Percentiles rank a stretch among this genome's conserved stretches.
Evolutionary conservation across 2,797 vertebrate genomes (phyloP).

Genomic region (Pitangus sulphuratus): DNA sequence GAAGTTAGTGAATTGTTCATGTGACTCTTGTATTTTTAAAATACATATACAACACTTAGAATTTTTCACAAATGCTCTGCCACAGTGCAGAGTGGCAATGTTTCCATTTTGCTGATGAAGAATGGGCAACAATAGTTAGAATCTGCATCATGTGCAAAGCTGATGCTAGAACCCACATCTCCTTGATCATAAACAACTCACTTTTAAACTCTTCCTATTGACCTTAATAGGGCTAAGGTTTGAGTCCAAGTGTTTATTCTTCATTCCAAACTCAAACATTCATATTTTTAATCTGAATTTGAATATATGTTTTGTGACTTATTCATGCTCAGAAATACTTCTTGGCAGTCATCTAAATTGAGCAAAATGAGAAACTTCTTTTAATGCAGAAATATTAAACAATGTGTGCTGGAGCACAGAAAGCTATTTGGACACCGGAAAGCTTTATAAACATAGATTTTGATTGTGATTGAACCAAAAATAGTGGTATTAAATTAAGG

Average conservation of each 20-base stretch:
- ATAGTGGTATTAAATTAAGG: constrained; percentile 58
- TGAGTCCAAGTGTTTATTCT: constrained; percentile 41
- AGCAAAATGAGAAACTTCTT: constrained; percentile 53
- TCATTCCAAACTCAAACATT: constrained; percentile 38
- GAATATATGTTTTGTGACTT: constrained; percentile 57
- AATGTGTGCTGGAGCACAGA: constrained; percentile 45
- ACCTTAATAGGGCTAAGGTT: constrained; percentile 5
- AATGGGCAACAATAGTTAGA: neutral
- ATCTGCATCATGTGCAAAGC: neutral
- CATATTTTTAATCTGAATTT: constrained; percentile 60
- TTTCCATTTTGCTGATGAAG: neutral
- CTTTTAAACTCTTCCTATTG: constrained; percentile 28
- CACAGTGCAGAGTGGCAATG: neutral
- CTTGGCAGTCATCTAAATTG: constrained; percentile 60
- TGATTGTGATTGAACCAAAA: constrained; percentile 67
- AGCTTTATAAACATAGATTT: constrained; percentile 64
- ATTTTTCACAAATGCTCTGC: neutral
- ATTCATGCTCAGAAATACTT: constrained; percentile 63
- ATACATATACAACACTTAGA: neutral
- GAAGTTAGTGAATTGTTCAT: neutral
- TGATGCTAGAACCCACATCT: neutral
- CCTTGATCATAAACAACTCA: neutral
- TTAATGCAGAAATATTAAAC: constrained; percentile 70
- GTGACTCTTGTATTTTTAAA: neutral
- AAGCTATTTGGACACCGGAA: constrained; percentile 73